Base-by-base conservation (phyloP, 2,888 invertebrate species). In the Eupeodes latifasciatus region DNA sequence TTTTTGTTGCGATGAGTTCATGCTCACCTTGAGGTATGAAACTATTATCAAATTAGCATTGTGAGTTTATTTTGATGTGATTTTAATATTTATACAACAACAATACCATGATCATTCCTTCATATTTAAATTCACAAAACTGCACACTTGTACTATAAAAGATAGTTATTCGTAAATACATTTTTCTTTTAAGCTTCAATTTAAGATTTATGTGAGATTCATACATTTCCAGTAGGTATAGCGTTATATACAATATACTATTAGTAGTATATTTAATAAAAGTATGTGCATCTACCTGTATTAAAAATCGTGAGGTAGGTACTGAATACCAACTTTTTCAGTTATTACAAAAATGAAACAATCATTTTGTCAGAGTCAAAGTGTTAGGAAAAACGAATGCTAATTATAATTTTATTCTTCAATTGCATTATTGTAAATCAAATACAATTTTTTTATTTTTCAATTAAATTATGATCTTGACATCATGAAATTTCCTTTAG, bases 381-480 rank as follows among this genome's bases (percentile, higher is more conserved):
- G 9, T 40, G 40, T 40, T 6, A 40, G 40, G 0, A 40, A 57
- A 57, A 57, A 5, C 5, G 4, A 5, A 27, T 57, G 27, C 5
- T 19, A 57, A 57, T 57, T 19, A 4, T 5, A 27, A 57, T 57
- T 57, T 57, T 12, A 57, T 27, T 57, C 4, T 57, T 27, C 11
- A 57, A 12, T 57, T 27, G 55, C 10, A 10, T 19, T 4, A 53
- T 53, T 53, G 19, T 36, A 61, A 40, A 40, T n/a, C 10, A n/a
- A 40, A 62, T 40, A n/a, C 16, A 16, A 12, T 4, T 10, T 10
- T n/a, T 19, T 19, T 19, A 1, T 19, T 40, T 40, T 62, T 40
- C n/a, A 62, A 62, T 40, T 62, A n/a, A 59, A 59, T 59, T 34
- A 59, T 40, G 40, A 62, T 16, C 61, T n/a, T 62, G 27, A 27